Evolutionary conservation across 2,113 vertebrate species (phyloP), one percentile per base, ranked within the genome.

Genomic region (Apeltes quadracus): DNA sequence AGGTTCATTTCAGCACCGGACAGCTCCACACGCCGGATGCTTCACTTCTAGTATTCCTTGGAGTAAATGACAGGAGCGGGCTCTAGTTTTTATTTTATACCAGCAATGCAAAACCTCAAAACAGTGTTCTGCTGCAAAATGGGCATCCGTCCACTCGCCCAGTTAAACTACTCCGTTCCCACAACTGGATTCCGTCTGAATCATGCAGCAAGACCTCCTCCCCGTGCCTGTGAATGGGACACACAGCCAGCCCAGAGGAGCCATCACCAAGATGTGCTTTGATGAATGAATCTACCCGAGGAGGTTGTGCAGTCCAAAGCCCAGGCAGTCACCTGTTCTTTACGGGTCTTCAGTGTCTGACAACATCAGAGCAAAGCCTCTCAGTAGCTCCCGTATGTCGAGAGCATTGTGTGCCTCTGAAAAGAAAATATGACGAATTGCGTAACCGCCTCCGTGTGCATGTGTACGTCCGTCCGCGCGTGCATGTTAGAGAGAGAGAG

Each of bases 231-330:
- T 87, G 87, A 91, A 91, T 90, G 83, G 77, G 74, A 76, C 54
- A 61, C 48, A 65, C 75, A 85, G 58, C n/a, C 53, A 29, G 54
- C 76, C 82, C 78, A 75, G 56, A 81, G 76, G 67, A 86, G 76
- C 74, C 75, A 86, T 82, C 73, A 84, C 22, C 79, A 36, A 69
- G 63, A 71, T 27, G 71, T 55, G 79, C 84, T 92, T 92, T 92
- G n/a, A 89, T 92, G 91, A 91, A 92, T 91, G 91, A 91, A 89
- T 58, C 68, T 14, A 76, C 32, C 67, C 73, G 50, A 65, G 73
- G 63, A 72, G 76, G 74, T 68, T 76, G 69, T 63, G 55, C 46
- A 22, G 69, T 43, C 55, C 51, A 44, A 61, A 58, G 44, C 50
- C 55, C 32, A 34, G 56, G n/a, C 48, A 61, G 76, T 80, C 77